Evolutionary conservation across 1,140 invertebrate genomes (phyloP).

Genomic region (Drosophila serrata): DNA sequence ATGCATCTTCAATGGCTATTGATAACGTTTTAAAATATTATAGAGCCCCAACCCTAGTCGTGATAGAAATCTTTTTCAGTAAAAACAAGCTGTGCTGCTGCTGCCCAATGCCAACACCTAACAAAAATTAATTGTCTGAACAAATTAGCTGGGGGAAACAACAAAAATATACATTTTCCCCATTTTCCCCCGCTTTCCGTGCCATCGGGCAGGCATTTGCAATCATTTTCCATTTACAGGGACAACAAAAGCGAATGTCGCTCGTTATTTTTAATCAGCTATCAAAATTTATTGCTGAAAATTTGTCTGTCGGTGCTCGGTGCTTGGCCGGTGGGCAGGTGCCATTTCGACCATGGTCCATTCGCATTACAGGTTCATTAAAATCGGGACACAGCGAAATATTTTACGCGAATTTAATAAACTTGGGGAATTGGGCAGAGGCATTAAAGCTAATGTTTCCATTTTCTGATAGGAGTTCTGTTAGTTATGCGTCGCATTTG

Average conservation of each 20-base stretch:
- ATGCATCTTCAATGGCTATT: background rate
- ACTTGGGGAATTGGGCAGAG: conserved; percentile 43
- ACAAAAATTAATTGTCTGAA: conserved; percentile 50
- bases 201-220: conserved; percentile 43
- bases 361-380: conserved; percentile 40
- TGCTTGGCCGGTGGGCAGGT: conserved; percentile 48
- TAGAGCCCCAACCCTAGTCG: background rate
- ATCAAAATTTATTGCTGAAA: conserved; percentile 75
- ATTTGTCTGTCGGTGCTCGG: conserved; percentile 59
- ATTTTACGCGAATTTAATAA: conserved; percentile 62
- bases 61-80: conserved; percentile 16
- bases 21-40: conserved; percentile 13
- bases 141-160: conserved; percentile 37
- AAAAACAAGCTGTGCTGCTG: conserved; percentile 8
- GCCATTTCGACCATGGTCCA: conserved; percentile 9
- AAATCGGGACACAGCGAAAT: conserved; percentile 29
- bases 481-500: conserved; percentile 7
- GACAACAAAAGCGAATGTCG: conserved; percentile 72
- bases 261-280: conserved; percentile 79
- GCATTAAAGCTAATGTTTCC: conserved; percentile 58
- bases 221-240: conserved; percentile 63
- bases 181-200: conserved; percentile 8
- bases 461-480: conserved; percentile 12
- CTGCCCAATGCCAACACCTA: conserved; percentile 16
- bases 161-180: conserved; percentile 22